These are phyloP conservation scores for Drosophila varians DNA, from an alignment of 1,140 invertebrate genomes.

Conservation along the genomic window DNA sequence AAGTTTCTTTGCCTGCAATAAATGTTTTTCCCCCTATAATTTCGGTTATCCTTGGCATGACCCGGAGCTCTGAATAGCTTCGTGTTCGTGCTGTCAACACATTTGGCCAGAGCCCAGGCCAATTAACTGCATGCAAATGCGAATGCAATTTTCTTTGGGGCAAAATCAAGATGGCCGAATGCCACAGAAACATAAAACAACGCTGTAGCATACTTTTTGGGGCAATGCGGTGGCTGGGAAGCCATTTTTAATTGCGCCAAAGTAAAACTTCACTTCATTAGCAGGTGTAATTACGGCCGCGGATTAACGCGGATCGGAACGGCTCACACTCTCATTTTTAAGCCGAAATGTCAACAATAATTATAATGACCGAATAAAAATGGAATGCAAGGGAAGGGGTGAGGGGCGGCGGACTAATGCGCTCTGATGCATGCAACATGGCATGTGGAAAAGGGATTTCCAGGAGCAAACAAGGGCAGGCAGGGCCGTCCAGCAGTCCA, in stretches of 20 bases:
- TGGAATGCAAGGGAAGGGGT: neutral
- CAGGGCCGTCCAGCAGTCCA: slow-evolving; percentile 12
- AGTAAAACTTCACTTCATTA: slow-evolving; percentile 72
- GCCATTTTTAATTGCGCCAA: slow-evolving; percentile 61
- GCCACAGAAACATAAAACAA: slow-evolving; percentile 2
- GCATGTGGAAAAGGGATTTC: slow-evolving; percentile 47
- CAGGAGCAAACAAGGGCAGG: slow-evolving; percentile 22
- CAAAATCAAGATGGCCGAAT: slow-evolving; percentile 12
- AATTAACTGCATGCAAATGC: slow-evolving; percentile 67
- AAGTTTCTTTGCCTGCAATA: slow-evolving; percentile 5
- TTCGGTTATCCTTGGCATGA: slow-evolving; percentile 38
- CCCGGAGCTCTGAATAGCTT: slow-evolving; percentile 28
- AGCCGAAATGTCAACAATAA: slow-evolving; percentile 75
- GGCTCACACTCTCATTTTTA: slow-evolving; percentile 12
- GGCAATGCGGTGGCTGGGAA: slow-evolving; percentile 35
- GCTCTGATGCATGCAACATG: slow-evolving; percentile 39
- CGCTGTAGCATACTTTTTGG: slow-evolving; percentile 18
- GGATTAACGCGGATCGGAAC: slow-evolving; percentile 52
- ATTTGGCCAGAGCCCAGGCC: slow-evolving; percentile 17
- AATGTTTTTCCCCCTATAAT: slow-evolving; percentile 9
- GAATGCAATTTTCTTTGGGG: slow-evolving; percentile 20
- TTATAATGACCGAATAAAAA: slow-evolving; percentile 50
- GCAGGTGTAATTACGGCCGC: slow-evolving; percentile 62
- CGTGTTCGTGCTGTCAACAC: slow-evolving; percentile 45
- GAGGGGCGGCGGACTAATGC: slow-evolving; percentile 50